Base-by-base conservation (phyloP, 1,140 invertebrate species). In the Tetramorium alpestre region DNA sequence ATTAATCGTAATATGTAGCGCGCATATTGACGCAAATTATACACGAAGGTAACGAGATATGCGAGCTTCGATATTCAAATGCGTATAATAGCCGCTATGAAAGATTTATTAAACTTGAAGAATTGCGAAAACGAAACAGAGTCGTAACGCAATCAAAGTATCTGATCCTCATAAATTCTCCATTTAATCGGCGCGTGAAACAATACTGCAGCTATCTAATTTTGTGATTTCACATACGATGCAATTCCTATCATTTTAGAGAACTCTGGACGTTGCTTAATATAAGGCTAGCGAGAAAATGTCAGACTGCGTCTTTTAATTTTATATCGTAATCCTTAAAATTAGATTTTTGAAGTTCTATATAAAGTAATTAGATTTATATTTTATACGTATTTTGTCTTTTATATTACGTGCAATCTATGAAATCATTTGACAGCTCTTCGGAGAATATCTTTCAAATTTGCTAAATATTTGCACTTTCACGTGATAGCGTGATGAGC, bases 51-150 rank as follows among this genome's bases (percentile, higher is more conserved):
- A 72, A 72, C 22, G 64, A 81, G 51, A 58, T 18, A 11, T 41
- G 51, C 65, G 33, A 44, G 13, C 10, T 41, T 18, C 16, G 13
- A 33, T 82, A 56, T 60, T 58, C 25, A 28, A 22, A 16, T 33
- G 33, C 33, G 33, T 44, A 44, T 54, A 56, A 10, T 16, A 28
- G n/a, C 6, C 18, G 22, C n/a, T 1, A 13, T 38, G 51, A 70
- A 58, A 72, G 7, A 7, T n/a, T 65, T 64, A 41, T 82, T 72
- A 82, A 72, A 82, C 28, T 72, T 25, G 25, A 65, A n/a, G 5
- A 3, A 16, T 10, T 67, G 47, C 11, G 18, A 33, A 72, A 72
- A 72, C 28, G 38, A 33, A 72, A 47, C 51, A 58, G 16, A 47
- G 2, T 8, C 8, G 33, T 51, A 7, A 56, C 13, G 22, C 51